Base-by-base conservation (phyloP, 1,140 invertebrate species). In the Adoxophyes honmai region DNA sequence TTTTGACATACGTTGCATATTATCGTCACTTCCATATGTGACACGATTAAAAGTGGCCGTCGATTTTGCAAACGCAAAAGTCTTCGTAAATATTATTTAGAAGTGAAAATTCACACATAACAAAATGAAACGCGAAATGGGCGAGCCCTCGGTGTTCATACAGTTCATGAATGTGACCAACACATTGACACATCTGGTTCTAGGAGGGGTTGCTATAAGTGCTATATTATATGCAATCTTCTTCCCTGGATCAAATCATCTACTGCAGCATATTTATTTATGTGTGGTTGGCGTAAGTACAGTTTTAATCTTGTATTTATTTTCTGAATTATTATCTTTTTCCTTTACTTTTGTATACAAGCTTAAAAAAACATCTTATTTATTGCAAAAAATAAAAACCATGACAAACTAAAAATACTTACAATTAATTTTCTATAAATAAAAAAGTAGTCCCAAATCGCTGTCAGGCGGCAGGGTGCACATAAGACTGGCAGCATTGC, bases 211-310 rank as follows among this genome's bases (percentile, higher is more conserved):
- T 1, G 36, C 52, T 8, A 13, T 59, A 1, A 7, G 51, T 48
- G 53, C 59, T 10, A 44, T 66, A 7, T 11, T 48, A 10, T 34
- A 52, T 1, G 39, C 34, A 5, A 21, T 34, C 11, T 14, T 18
- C 33, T 34, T 35, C 28, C 4, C 34, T 15, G 16, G 15, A 55
- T 28, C 21, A 1, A 18, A 14, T 9, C 21, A 34, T 15, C 58
- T 51, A 35, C 34, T 34, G 7, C 42, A 57, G 39, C 66, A 68
- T 55, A 60, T 69, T 9, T 61, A 61, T 53, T 58, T 74, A 11
- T 69, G 66, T 60, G 60, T 59, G 44, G 51, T 58, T 38, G 72
- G 68, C 15, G 68, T 74, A 61, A 69, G 68, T 74, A 62, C 54
- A 11, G 34, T 9, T 60, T n/a, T 8, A n/a, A n/a, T n/a, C n/a